Base-by-base conservation (phyloP, 2,888 invertebrate species). In the Trissonchulus sp. region DNA sequence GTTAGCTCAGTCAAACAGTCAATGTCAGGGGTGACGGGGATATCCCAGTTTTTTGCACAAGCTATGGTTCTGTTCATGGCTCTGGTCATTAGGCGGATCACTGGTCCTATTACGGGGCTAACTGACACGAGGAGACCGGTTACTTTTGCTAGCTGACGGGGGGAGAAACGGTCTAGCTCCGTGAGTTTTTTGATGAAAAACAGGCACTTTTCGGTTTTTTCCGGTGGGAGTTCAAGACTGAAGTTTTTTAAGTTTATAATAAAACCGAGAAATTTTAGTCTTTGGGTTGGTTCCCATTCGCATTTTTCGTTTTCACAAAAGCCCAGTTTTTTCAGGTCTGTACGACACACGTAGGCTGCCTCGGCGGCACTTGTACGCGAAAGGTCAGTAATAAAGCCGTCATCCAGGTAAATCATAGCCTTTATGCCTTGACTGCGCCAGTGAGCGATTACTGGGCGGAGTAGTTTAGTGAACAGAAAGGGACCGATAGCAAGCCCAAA, bases 301-400 rank as follows among this genome's bases (percentile, higher is more conserved):
- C 60, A 60, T 60, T 60, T 60, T n/a, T 60, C 60, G 60, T 60
- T 60, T 60, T 60, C 60, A 28, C 3, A 65, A 65, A 60, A 60
- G 30, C 65, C 65, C 34, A 65, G 34, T 8, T 8, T 31, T 28
- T 34, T 28, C 34, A 65, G n/a, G 34, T 65, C 65, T 8, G 31
- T 15, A 31, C 65, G 30, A 65, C 65, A 65, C 34, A 28, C 8
- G 15, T 65, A 8, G 15, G 65, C 65, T 28, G 30, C 3, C 15
- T 8, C 31, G 15, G 34, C 31, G 30, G 15, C 8, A 8, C 15
- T 65, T 28, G 3, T 28, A 28, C 15, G 34, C 30, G 30, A 34
- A 8, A 15, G 65, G 15, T 65, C 31, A 8, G 65, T 65, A 31
- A 65, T 65, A 31, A 65, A 65, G n/a, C 65, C 65, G 30, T 65